These are phyloP conservation scores for Trinorchestia longiramus DNA, from an alignment of 1,140 invertebrate species.

Conservation along the genomic window DNA sequence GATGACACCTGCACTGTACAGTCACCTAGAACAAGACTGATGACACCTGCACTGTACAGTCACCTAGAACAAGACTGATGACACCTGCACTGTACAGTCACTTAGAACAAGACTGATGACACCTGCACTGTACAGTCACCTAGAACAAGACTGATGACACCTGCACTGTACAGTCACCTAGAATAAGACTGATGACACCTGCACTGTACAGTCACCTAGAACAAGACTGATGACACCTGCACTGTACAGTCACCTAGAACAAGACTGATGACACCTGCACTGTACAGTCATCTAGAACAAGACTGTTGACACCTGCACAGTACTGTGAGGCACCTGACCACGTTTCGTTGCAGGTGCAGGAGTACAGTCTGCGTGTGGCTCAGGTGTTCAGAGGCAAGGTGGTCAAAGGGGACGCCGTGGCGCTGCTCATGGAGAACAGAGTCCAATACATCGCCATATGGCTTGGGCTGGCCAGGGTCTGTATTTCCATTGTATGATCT, in stretches of 20 bases:
- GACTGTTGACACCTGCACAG: no score
- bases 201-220: no score
- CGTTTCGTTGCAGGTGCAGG: conserved; percentile 68
- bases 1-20: no score
- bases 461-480: conserved; percentile 74
- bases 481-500: conserved; percentile 69
- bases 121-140: no score
- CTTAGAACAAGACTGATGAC: no score
- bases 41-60: no score
- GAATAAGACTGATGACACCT: no score
- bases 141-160: no score
- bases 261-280: not conserved
- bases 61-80: no score
- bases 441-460: conserved; percentile 74
- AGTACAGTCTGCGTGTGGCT: conserved; percentile 71
- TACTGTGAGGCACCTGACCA: not conserved
- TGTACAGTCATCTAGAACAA: not conserved
- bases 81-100: no score
- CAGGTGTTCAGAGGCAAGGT: conserved; percentile 71
- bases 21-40: no score
- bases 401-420: conserved; percentile 73
- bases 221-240: not conserved
- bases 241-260: not conserved
- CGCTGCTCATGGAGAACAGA: conserved; percentile 74
- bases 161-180: no score